Evolutionary conservation across 2,888 invertebrate genomes (phyloP).

Genomic region (Ophioninae sp.): DNA sequence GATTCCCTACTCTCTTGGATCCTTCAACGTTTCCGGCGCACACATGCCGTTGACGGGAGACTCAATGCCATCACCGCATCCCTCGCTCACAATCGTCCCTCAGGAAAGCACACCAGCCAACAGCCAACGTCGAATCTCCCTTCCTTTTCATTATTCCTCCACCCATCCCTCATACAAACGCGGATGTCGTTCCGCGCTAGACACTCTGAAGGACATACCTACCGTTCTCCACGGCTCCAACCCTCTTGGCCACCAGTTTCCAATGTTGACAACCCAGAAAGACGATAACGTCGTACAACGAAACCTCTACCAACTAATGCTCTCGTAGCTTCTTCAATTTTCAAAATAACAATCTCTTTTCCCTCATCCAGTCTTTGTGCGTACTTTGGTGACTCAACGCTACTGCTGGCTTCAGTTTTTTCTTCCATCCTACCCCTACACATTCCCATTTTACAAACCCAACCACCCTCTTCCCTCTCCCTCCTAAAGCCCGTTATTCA

Average conservation of each 20-base stretch:
- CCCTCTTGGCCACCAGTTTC: conserved; percentile 13
- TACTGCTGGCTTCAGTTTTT: conserved; percentile 33
- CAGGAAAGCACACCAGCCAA: conserved; percentile 51
- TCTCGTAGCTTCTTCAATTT: conserved; percentile 69
- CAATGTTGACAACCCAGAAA: conserved; percentile 13
- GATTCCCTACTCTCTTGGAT: conserved; percentile 57
- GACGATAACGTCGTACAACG: conserved; percentile 18
- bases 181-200: conserved; percentile 28
- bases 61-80: conserved; percentile 64
- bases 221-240: conserved; percentile 31
- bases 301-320: conserved; percentile 3
- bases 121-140: conserved; percentile 30
- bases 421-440: conserved; percentile 55
- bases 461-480: conserved; percentile 56
- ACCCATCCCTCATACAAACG: conserved; percentile 28
- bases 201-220: background rate
- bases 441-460: conserved; percentile 41
- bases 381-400: background rate
- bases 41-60: conserved; percentile 62
- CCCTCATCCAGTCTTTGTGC: conserved; percentile 8
- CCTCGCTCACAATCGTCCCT: conserved; percentile 65
- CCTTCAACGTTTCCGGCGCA: conserved; percentile 46
- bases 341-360: conserved; percentile 73
- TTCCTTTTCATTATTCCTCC: conserved; percentile 55
- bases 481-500: conserved; percentile 16